Percentiles rank a stretch among this genome's conserved stretches.
Evolutionary conservation across 2,113 vertebrate species (phyloP).

Genomic region (Piaya cayana): DNA sequence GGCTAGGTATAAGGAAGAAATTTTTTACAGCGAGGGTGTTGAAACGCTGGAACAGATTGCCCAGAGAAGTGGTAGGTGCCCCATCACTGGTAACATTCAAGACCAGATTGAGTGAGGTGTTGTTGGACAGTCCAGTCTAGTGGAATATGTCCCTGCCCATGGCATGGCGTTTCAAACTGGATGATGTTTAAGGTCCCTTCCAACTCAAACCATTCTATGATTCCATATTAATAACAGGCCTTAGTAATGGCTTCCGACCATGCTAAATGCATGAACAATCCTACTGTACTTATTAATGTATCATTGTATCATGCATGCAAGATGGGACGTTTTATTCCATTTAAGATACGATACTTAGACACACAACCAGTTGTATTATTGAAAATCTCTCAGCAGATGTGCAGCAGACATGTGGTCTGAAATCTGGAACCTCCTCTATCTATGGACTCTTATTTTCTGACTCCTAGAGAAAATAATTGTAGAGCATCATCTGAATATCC

Average conservation of each 20-base stretch:
- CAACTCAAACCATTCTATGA: not conserved
- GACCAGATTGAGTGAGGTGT: fast-evolving
- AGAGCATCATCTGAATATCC: not conserved
- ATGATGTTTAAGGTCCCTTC: not conserved
- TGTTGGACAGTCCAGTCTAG: not conserved
- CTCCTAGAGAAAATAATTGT: not conserved
- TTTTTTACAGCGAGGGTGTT: fast-evolving
- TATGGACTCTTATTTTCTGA: not conserved
- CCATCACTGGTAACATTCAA: not conserved
- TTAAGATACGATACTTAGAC: not conserved
- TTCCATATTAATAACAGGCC: not conserved
- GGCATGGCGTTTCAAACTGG: not conserved
- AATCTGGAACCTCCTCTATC: not conserved
- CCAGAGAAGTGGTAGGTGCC: not conserved
- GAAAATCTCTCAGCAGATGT: not conserved
- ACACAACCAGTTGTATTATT: not conserved
- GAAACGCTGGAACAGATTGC: not conserved
- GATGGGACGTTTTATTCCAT: not conserved
- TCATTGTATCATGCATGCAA: not conserved
- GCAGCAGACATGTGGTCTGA: not conserved
- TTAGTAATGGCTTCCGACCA: not conserved
- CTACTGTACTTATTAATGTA: not conserved
- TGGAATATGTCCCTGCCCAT: not conserved
- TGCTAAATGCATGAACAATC: not conserved
- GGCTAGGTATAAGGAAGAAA: not conserved